phyloP scores from a whole-genome alignment of 1,140 invertebrate genomes.

The Sinella curviseta region DNA sequence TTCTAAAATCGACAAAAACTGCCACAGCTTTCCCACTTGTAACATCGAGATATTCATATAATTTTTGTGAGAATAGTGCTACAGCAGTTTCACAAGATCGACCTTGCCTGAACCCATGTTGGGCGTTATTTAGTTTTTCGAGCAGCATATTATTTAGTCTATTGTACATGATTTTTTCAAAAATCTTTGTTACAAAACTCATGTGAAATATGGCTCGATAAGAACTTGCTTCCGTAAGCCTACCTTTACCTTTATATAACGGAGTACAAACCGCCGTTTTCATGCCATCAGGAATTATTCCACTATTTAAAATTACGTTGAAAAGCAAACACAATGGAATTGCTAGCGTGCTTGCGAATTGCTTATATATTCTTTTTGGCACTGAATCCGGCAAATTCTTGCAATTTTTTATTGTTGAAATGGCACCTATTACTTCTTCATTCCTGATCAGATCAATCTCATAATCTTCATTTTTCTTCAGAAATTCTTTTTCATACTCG shows the following conservation, averaged over 20 bases:
- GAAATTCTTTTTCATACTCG: neutral
- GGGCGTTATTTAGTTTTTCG: neutral
- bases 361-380: neutral
- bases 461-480: neutral
- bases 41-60: neutral
- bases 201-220: constrained; percentile 18
- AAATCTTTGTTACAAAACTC: neutral
- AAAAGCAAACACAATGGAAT: constrained; percentile 7
- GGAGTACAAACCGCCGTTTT: constrained; percentile 4
- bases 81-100: constrained; percentile 9
- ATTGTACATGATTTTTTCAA: constrained; percentile 30
- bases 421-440: neutral
- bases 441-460: neutral
- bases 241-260: constrained; percentile 32
- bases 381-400: neutral
- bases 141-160: neutral
- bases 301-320: neutral
- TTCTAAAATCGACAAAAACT: constrained; percentile 26
- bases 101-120: constrained; percentile 14
- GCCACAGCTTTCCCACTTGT: neutral
- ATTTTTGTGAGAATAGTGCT: neutral
- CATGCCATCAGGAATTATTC: neutral
- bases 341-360: neutral
- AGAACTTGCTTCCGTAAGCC: neutral
- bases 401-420: neutral